Base-by-base conservation (phyloP, 2,797 vertebrate genomes). In the Tachyglossus aculeatus region DNA sequence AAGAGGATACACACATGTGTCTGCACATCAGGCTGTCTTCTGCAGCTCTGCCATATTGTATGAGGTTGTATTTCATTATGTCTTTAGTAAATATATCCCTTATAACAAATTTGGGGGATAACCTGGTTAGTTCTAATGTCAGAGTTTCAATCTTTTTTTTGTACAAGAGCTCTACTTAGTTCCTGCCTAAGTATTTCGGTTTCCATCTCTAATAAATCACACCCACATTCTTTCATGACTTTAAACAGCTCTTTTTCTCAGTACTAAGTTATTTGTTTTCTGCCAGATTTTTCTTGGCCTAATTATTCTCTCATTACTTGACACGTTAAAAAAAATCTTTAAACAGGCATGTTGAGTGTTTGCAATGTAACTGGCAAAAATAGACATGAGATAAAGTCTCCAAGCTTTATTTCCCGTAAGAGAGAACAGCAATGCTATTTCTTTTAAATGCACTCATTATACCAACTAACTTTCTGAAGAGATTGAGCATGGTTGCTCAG, bases 381-480 rank as follows among this genome's bases (percentile, higher is more conserved):
- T 31, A 66, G 10, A 37, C n/a, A 54, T 18, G 55, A 64, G 70
- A 73, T 57, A 71, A 40, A 11, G 69, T 48, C 34, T 48, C 67
- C 59, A 75, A 78, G 10, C 32, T 74, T 68, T 65, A 39, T 68
- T 78, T 68, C 43, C 22, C 41, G 63, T 60, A 71, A 60, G 27
- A 38, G 43, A 60, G 44, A 55, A 61, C 43, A 43, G 15, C 14
- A 69, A 63, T 63, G 52, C 57, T 67, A 59, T 65, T 58, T 38
- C 29, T 61, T 67, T 74, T 63, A 68, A 82, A 43, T 76, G 21
- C 40, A 64, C 21, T 64, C 55, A 78, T 77, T 59, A 79, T 77
- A 33, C 39, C 22, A 53, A 38, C 38, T 43, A 50, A n/a, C 64
- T 53, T 32, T 54, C 59, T 50, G 40, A 77, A 51, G 34, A 52